phyloP scores from a whole-genome alignment of 1,140 invertebrate genomes.

The Drosophila quadrilineata region DNA sequence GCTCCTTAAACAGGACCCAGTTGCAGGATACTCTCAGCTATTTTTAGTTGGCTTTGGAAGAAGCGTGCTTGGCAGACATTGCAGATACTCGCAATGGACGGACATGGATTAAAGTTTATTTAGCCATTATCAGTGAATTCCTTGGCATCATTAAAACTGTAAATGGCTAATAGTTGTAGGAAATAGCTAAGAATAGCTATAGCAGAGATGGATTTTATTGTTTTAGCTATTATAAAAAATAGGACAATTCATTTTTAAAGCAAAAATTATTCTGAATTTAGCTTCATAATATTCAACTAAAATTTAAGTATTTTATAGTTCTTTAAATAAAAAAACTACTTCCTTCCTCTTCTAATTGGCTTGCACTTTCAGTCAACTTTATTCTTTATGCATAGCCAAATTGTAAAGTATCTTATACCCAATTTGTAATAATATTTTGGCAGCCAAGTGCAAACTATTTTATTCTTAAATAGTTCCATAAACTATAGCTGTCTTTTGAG shows the following conservation, averaged over 20 bases:
- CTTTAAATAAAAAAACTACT: too few relatives aligned
- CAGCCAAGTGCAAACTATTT: neutral
- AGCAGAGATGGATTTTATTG: too few relatives aligned
- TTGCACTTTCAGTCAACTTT: too few relatives aligned
- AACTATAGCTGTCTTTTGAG: too few relatives aligned
- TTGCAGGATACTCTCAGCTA: constrained; percentile 29
- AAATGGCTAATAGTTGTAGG: neutral
- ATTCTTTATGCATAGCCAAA: too few relatives aligned
- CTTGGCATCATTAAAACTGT: neutral
- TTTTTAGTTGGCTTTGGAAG: constrained; percentile 6
- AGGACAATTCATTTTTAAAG: neutral
- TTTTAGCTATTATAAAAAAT: too few relatives aligned
- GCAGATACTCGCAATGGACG: constrained; percentile 31
- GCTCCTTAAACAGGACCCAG: neutral
- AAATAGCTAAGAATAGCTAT: too few relatives aligned
- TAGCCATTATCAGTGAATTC: neutral
- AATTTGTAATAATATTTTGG: neutral
- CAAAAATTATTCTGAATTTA: too few relatives aligned
- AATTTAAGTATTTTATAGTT: too few relatives aligned
- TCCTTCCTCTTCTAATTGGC: too few relatives aligned
- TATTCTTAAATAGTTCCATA: constrained; percentile 6
- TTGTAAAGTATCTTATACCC: too few relatives aligned
- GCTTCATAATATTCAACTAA: too few relatives aligned
- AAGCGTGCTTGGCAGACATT: constrained; percentile 19
- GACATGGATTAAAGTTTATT: neutral